phyloP scores from a whole-genome alignment of 2,888 invertebrate genomes.

The Coelopa pilipes region DNA sequence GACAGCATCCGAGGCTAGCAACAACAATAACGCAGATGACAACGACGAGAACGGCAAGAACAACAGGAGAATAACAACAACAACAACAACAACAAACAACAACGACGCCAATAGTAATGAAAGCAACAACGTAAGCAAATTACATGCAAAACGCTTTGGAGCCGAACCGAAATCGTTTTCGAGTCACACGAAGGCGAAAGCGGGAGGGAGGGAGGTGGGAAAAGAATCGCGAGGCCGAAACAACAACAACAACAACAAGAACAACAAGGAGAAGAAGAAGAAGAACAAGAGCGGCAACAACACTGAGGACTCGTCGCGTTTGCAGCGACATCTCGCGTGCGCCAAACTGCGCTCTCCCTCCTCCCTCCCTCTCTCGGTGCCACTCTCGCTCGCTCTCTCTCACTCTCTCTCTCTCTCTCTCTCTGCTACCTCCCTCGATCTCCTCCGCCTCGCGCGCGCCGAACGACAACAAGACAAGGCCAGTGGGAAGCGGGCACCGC shows the following conservation, averaged over 20 bases:
- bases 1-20: too few species aligned
- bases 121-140: slow-evolving; percentile 7
- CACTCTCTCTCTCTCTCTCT: neutral
- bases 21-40: slow-evolving; percentile 20
- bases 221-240: neutral
- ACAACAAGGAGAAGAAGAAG: slow-evolving; percentile 26
- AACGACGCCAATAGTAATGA: slow-evolving; percentile 34
- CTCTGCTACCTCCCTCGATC: too few species aligned
- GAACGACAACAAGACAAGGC: slow-evolving; percentile 26
- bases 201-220: neutral
- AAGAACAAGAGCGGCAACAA: slow-evolving; percentile 33
- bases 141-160: slow-evolving; percentile 20
- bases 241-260: slow-evolving; percentile 22
- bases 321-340: slow-evolving; percentile 49
- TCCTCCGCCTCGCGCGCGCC: too few species aligned
- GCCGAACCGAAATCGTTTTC: neutral
- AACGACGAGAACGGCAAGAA: slow-evolving; percentile 32
- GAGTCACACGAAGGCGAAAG: neutral
- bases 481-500: too few species aligned
- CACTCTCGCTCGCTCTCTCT: neutral
- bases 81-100: slow-evolving; percentile 23
- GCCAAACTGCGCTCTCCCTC: slow-evolving; percentile 43
- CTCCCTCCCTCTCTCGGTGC: neutral
- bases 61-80: too few species aligned
- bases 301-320: slow-evolving; percentile 43